Conservation (phyloP, 37 sponge, comb jelly and placozoan genomes). For the Bolinopsis microptera region DNA sequence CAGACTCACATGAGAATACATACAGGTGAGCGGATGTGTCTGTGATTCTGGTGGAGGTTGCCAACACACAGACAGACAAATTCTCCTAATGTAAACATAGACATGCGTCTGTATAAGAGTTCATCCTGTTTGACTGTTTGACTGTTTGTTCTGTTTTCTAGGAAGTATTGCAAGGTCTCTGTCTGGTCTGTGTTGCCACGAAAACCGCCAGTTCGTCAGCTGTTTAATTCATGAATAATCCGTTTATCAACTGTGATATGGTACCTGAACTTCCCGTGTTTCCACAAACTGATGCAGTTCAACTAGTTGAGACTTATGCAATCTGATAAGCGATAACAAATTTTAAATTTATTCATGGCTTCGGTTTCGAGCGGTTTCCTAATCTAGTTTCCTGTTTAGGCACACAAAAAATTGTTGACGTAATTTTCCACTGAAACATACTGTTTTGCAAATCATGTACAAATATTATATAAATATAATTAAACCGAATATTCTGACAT, state of each 20-base stretch:
- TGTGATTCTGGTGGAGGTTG: not conserved
- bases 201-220: not conserved
- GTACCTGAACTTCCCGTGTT: not conserved
- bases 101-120: not conserved
- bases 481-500: too few species aligned
- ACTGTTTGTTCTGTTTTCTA: not conserved
- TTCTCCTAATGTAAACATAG: not conserved
- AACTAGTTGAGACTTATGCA: not conserved
- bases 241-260: too few species aligned
- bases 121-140: not conserved
- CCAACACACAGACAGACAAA: slow-evolving; percentile 9
- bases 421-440: too few species aligned
- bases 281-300: not conserved
- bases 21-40: not conserved
- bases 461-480: too few species aligned
- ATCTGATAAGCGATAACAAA: not conserved
- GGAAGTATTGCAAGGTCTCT: not conserved
- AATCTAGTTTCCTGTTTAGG: too few species aligned
- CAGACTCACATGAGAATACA: slow-evolving; percentile 66
- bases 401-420: too few species aligned
- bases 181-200: not conserved
- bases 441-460: too few species aligned
- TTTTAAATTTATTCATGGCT: not conserved
- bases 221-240: not conserved
- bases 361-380: not conserved